phyloP scores from a whole-genome alignment of 1,140 invertebrate species.

The Pseudomyrmex gracilis region DNA sequence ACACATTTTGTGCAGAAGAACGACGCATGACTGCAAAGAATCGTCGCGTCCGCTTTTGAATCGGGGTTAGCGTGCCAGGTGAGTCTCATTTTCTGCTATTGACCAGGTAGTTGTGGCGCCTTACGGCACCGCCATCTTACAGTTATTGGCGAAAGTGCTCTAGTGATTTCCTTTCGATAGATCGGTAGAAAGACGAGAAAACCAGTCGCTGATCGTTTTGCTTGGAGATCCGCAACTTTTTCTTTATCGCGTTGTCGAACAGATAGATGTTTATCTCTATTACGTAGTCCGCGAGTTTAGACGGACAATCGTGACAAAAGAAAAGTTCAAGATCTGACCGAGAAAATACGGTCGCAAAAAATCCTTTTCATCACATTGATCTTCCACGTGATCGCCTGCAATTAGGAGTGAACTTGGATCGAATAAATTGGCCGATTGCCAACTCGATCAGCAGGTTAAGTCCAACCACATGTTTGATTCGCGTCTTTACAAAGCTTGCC shows the following conservation, averaged over 20 bases:
- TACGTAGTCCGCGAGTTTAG: no score
- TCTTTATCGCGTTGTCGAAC: background rate
- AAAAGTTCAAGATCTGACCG: background rate
- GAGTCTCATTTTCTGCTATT: conserved; percentile 74
- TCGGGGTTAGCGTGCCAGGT: conserved; percentile 81
- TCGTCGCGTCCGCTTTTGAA: conserved; percentile 57
- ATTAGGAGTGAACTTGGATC: conserved; percentile 25
- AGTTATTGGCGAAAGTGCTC: conserved; percentile 18
- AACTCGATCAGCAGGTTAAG: conserved; percentile 52
- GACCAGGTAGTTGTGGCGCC: conserved; percentile 67
- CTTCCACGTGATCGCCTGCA: conserved; percentile 45
- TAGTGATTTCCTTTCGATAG: background rate
- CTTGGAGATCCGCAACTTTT: background rate
- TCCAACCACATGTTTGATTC: conserved; percentile 55
- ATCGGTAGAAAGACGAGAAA: background rate
- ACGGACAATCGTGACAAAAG: background rate
- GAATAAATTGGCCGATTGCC: conserved; percentile 58
- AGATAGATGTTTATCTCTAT: background rate
- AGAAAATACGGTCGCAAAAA: no score
- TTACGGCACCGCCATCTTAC: conserved; percentile 70
- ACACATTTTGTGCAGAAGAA: conserved; percentile 5
- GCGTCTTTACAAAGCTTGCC: background rate
- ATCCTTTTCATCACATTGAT: conserved; percentile 13
- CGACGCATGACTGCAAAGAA: conserved; percentile 27
- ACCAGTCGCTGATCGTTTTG: background rate